Evolutionary conservation across 1,140 invertebrate genomes (phyloP).

Genomic region (Mercenaria mercenaria): DNA sequence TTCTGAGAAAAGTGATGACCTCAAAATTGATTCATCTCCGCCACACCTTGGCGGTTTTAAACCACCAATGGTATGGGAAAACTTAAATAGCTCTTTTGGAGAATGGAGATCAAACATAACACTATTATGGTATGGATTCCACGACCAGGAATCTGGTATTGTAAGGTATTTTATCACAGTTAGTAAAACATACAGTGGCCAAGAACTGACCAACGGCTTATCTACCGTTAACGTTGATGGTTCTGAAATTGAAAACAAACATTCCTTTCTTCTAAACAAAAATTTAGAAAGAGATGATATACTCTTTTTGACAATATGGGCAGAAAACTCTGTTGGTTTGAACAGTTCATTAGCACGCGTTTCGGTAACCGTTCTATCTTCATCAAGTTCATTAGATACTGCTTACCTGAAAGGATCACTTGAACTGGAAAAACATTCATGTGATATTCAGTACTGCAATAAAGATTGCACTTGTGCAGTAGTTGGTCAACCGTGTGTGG

Average conservation of each 20-base stretch:
- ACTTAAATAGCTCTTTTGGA: not conserved
- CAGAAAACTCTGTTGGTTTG: conserved; percentile 37
- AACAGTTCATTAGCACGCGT: conserved; percentile 5
- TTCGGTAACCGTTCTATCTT: not conserved
- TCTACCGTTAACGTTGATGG: not conserved
- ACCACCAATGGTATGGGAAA: conserved; percentile 58
- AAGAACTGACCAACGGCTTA: conserved; percentile 65
- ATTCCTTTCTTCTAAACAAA: not conserved
- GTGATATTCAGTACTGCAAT: conserved; percentile 37
- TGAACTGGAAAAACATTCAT: conserved; percentile 49
- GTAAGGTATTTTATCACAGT: conserved; percentile 58
- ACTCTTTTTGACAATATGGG: conserved; percentile 36
- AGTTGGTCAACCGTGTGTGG: not conserved
- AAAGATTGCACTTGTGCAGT: conserved; percentile 51
- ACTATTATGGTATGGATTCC: conserved; percentile 69
- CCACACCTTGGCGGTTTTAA: conserved; percentile 72
- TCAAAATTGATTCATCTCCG: conserved; percentile 70
- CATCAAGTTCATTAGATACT: not conserved
- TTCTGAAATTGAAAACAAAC: not conserved
- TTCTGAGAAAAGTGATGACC: not conserved
- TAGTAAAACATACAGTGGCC: conserved; percentile 62
- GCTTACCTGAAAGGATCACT: not conserved
- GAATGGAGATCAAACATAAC: not conserved
- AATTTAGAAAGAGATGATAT: not conserved
- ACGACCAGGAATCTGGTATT: conserved; percentile 71